These are phyloP conservation scores for Elmis aenea DNA, from an alignment of 2,888 invertebrate species.

Conservation along the genomic window DNA sequence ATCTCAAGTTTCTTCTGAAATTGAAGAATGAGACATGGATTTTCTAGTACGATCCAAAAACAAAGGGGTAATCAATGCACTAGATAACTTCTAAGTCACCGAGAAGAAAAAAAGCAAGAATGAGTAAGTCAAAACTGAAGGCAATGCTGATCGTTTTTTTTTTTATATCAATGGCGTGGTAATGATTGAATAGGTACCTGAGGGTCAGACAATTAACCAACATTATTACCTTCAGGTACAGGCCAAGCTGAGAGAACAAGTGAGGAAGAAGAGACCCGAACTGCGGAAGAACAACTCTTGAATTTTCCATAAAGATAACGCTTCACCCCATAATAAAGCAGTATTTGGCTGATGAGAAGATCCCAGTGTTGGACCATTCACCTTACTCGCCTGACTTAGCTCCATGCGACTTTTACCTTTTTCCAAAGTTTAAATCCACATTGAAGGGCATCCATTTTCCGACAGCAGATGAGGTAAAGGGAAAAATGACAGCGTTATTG, in stretches of 20 bases:
- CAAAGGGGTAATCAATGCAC: too few species aligned
- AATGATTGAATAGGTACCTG: constrained; percentile 25
- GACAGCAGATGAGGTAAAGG: not conserved
- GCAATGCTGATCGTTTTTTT: constrained; percentile 15
- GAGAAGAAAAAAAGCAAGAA: constrained; percentile 6
- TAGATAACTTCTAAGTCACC: too few species aligned
- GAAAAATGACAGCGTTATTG: not conserved
- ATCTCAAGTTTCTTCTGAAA: too few species aligned
- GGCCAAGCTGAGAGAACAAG: constrained; percentile 17
- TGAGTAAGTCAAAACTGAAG: constrained; percentile 2
- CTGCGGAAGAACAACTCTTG: not conserved
- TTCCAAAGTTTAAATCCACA: not conserved
- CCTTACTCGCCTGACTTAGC: constrained; percentile 2
- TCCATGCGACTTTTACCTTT: constrained; percentile 2
- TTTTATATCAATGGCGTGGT: constrained; percentile 23
- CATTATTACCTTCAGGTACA: constrained; percentile 24
- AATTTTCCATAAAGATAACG: constrained; percentile 1
- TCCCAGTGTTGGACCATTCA: constrained; percentile 1
- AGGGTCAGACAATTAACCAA: constrained; percentile 24
- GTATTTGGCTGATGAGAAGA: not conserved
- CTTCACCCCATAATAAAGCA: not conserved
- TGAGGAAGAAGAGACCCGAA: not conserved
- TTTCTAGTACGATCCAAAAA: too few species aligned
- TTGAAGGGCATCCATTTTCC: constrained; percentile 1
- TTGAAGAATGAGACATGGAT: too few species aligned